Base-by-base conservation (phyloP, 1,140 invertebrate species). In the Apocrypta bakeri region DNA sequence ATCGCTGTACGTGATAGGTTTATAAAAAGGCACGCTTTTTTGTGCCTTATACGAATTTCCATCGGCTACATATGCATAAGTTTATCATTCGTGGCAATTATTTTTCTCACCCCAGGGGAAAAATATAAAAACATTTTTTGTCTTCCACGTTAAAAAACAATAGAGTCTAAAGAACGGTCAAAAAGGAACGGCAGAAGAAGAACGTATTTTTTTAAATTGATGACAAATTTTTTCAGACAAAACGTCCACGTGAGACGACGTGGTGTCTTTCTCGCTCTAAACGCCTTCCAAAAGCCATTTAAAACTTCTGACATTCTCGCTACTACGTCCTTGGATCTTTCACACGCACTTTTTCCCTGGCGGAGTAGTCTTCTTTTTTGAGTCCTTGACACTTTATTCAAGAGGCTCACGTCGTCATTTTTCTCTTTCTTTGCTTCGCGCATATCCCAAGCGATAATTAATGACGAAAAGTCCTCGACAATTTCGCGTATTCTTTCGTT, bases 111-210 rank as follows among this genome's bases (percentile, higher is more conserved):
- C 17, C 9, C 21, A 31, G 14, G 66, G 25, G 37, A 82, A 77
- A 77, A 12, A n/a, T n/a, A n/a, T n/a, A 77, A 17, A 73, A n/a
- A n/a, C n/a, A n/a, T n/a, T 33, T 37, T 81, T 81, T 56, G 79
- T 72, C 74, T 81, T 81, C 79, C 79, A 81, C 66, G 25, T 63
- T 73, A 73, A 12, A 37, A 37, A 56, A 71, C 71, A 69, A 42
- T n/a, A n/a, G n/a, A n/a, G n/a, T n/a, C n/a, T n/a, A 17, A 69
- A 48, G 69, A 8, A 48, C 1, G 33, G 63, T 4, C n/a, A 33
- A 48, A 69, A 24, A 77, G 24, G 11, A 21, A 56, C 7, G 7
- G 0, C 17, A 56, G 4, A 56, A 56, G n/a, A 56, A 21, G 48
- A 21, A 56, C 48, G 21, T n/a, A 7, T 3, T 6, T 6, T 21